A percentile compares a stretch with the other conserved stretches of the same genome.
Evolutionary conservation across 2,797 vertebrate species (phyloP).

Genomic region (Syndactyla subalaris): DNA sequence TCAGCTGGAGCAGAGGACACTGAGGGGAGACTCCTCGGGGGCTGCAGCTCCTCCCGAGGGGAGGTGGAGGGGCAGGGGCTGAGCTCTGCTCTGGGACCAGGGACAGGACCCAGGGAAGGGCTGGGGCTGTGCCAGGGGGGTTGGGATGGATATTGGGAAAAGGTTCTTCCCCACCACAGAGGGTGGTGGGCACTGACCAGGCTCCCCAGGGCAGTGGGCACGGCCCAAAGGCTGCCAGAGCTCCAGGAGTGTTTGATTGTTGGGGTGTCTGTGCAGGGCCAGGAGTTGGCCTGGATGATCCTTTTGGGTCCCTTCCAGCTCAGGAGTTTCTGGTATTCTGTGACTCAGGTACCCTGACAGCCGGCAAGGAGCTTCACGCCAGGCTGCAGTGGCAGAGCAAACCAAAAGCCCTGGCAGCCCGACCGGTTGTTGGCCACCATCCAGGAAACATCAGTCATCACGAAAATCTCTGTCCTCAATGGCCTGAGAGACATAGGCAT

Average conservation of each 20-base stretch:
- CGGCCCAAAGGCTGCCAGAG: neutral
- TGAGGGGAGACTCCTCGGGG: neutral
- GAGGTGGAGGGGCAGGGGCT: neutral
- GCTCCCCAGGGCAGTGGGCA: neutral
- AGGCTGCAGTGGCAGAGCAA: neutral
- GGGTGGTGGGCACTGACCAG: neutral
- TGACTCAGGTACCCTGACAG: neutral
- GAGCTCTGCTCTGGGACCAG: neutral
- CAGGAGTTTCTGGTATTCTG: neutral
- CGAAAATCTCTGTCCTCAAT: neutral
- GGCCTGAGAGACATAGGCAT: fast-evolving
- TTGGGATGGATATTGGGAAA: neutral
- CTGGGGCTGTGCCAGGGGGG: neutral
- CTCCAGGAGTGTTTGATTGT: neutral
- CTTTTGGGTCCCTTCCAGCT: fast-evolving
- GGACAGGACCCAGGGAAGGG: neutral
- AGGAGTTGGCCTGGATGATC: neutral
- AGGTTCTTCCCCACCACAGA: neutral
- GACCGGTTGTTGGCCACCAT: neutral
- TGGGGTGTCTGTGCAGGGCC: neutral
- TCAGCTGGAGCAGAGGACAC: too few relatives aligned
- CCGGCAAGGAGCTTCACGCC: neutral
- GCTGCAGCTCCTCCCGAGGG: too few relatives aligned
- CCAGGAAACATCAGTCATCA: neutral
- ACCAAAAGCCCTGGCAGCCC: neutral